Evolutionary conservation across 2,797 vertebrate species (phyloP), one percentile per base, ranked within the genome.

Genomic region (Clarias platycephalus): DNA sequence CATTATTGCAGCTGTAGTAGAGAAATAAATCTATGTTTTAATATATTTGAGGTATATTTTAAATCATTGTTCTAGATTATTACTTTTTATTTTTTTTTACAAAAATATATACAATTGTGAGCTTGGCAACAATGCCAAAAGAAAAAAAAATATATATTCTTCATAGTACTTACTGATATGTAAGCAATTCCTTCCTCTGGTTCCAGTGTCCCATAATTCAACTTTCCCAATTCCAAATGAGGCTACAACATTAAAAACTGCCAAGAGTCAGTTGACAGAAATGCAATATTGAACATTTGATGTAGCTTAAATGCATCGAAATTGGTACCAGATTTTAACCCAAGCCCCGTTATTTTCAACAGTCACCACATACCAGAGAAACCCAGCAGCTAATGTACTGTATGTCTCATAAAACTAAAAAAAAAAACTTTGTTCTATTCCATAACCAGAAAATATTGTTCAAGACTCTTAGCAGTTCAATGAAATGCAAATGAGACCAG

Each of bases 91-190:
- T 18, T 28, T 34, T 22, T 24, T 37, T n/a, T 24, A 58, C 26
- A 77, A 77, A 77, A 76, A 58, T 24, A 74, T 26, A 74, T 28
- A 55, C 8, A 58, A 34, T 13, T 57, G 26, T 22, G 8, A 57
- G 53, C 44, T 76, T 76, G 28, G 44, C 44, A 55, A 28, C 49
- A 75, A 31, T 55, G 26, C 15, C 16, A 44, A 44, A 44, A 2
- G 5, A 13, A 64, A 24, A 62, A n/a, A 31, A 31, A 31, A 31
- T 31, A 15, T 53, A 20, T 53, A 49, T 5, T 34, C 22, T 15
- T 62, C 13, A 20, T 22, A 3, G 80, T 90, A 94, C 93, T 93
- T 88, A 94, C 93, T 87, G 90, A 93, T 79, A 94, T 94, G 82
- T 91, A 92, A 55, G 93, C 87, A 87, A 94, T 86, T 76, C 76